These are phyloP conservation scores for Netta rufina DNA, from an alignment of 2,797 vertebrate species.

Conservation along the genomic window DNA sequence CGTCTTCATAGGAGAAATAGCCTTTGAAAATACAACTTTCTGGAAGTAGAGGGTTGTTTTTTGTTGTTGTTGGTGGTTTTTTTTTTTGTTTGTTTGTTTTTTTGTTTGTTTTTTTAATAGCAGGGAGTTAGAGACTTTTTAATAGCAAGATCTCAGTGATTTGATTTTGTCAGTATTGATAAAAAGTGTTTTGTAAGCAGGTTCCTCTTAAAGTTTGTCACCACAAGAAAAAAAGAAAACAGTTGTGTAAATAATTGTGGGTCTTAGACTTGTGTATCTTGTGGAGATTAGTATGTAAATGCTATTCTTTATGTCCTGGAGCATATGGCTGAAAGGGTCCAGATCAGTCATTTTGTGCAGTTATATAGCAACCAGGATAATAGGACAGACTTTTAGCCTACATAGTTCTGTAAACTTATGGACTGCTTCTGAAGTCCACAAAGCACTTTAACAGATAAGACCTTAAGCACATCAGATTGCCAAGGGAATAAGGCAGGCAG, in stretches of 20 bases:
- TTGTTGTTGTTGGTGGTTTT: no score
- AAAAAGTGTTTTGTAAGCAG: not conserved
- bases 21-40: not conserved
- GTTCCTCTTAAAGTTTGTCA: not conserved
- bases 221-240: not conserved
- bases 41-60: not conserved
- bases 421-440: not conserved
- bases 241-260: not conserved
- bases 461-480: not conserved
- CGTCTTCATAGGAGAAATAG: not conserved
- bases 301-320: not conserved
- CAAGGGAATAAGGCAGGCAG: not conserved
- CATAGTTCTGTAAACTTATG: not conserved
- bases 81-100: no score
- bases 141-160: not conserved
- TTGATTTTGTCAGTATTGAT: not conserved
- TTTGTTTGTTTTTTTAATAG: not conserved
- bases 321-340: not conserved
- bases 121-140: not conserved
- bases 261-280: not conserved
- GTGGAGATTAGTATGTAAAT: not conserved
- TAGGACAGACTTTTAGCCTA: not conserved
- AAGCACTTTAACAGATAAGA: not conserved
- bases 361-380: not conserved
- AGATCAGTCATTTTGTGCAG: accelerated